phyloP scores from a whole-genome alignment of 2,113 vertebrate genomes.

The Formicarius rufipectus region DNA sequence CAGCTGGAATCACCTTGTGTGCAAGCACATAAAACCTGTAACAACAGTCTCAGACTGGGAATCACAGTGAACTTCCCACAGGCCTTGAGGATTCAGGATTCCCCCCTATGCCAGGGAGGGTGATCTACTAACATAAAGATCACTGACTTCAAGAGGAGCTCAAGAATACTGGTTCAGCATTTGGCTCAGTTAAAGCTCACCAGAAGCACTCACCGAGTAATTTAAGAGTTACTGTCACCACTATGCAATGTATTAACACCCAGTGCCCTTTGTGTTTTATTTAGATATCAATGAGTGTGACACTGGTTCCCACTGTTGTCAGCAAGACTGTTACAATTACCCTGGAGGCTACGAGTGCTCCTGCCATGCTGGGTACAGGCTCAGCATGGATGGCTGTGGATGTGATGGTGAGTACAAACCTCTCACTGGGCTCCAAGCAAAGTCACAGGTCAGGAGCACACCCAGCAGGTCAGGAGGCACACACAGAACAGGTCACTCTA shows the following conservation, averaged over 20 bases:
- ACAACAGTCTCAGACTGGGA: not conserved
- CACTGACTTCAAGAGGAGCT: not conserved
- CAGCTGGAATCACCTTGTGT: not conserved
- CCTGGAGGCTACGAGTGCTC: slow-evolving; percentile 92
- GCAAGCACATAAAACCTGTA: not conserved
- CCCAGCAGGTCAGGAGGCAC: fast-evolving
- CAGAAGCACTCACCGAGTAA: not conserved
- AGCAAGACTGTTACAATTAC: slow-evolving; percentile 90
- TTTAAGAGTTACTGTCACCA: not conserved
- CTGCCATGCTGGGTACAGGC: slow-evolving; percentile 86
- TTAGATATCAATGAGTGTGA: slow-evolving; percentile 88
- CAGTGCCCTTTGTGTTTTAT: not conserved
- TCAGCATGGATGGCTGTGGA: slow-evolving; percentile 82
- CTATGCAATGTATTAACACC: not conserved
- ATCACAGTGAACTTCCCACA: not conserved
- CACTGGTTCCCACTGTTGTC: slow-evolving; percentile 81
- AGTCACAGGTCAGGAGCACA: no score
- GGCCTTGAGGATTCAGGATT: not conserved
- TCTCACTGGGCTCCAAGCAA: not conserved
- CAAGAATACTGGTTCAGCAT: not conserved
- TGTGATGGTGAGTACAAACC: slow-evolving; percentile 82
- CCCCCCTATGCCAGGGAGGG: not conserved
- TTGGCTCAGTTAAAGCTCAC: not conserved
- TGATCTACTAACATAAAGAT: not conserved
- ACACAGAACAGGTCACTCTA: fast-evolving